A percentile compares a stretch with the other conserved stretches of the same genome.
Conservation (phyloP, 2,113 vertebrate species). For the Anolis carolinensis region DNA sequence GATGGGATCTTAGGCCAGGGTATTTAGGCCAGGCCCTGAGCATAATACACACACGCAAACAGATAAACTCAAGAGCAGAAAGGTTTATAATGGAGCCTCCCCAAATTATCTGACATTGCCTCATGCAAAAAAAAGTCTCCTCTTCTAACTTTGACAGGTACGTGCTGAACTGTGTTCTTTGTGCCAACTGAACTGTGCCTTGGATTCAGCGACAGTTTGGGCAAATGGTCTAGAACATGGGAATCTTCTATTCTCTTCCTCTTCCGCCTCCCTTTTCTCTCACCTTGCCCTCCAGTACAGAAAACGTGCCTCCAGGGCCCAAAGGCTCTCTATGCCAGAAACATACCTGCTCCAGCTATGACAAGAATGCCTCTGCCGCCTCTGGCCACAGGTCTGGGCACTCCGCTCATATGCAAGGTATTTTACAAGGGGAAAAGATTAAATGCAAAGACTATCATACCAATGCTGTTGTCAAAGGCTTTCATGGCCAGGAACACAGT, state of each 20-base stretch:
- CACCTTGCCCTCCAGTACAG: accelerated
- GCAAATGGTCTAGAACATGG: accelerated
- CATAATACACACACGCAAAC: not conserved
- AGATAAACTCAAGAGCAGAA: not conserved
- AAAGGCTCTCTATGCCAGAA: not conserved
- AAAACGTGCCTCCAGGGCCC: conserved; percentile 13
- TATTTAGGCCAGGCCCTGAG: not conserved
- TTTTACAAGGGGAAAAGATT: not conserved
- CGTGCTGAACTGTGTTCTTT: too few species aligned
- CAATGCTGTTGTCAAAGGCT: too few species aligned
- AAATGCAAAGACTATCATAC: too few species aligned
- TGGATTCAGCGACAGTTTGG: not conserved
- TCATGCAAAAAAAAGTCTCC: not conserved
- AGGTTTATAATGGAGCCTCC: too few species aligned
- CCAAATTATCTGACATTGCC: not conserved
- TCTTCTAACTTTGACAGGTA: not conserved
- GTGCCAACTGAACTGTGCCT: not conserved
- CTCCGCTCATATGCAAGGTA: not conserved
- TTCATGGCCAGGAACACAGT: too few species aligned
- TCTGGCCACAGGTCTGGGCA: conserved; percentile 40
- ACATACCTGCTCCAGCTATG: conserved; percentile 63
- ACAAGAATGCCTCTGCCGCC: conserved; percentile 44
- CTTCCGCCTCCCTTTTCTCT: conserved; percentile 29
- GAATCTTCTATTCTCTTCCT: not conserved
- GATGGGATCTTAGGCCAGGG: too few species aligned